Base-by-base conservation (phyloP, 2,797 vertebrate genomes). In the Sebastiscus albofasciatus region DNA sequence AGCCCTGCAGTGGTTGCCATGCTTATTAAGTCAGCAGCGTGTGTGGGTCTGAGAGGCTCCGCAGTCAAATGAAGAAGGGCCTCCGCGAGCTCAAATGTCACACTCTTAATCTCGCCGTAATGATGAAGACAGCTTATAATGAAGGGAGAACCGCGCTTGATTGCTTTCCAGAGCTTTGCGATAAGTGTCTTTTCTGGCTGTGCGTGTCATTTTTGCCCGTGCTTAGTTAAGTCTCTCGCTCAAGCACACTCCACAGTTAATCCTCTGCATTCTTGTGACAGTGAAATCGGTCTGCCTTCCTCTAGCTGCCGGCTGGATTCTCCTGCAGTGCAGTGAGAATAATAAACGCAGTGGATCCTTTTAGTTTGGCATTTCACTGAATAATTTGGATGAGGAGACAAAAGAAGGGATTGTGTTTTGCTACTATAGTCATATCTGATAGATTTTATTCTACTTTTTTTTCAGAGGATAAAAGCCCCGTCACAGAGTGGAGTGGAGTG, bases 251-350 rank as follows among this genome's bases (percentile, higher is more conserved):
- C 84, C 49, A 11, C 22, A 46, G 77, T 91, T 92, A 92, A 94
- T 93, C 93, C 87, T 26, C 74, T 56, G 80, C 89, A 84, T 90
- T 92, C 88, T 87, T 87, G 79, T 64, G 84, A 87, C 76, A 67
- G 84, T 82, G 76, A 85, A 82, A 83, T 87, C 33, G 27, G 46
- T 67, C 77, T 49, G 58, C 70, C 76, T 84, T 67, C 84, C 72
- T 81, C 56, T 64, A 39, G 72, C 59, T 80, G 65, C 76, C 73
- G 70, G 72, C 56, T 58, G 39, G 4, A 27, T 79, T 76, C 71
- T 61, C 72, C 82, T 68, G 86, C 86, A 87, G 72, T 34, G 13
- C 86, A 2, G 67, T 1, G 24, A 73, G 64, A 71, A 74, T 13
- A 68, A 74, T 12, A 55, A 83, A 71, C 34, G 2, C 59, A 71